These are phyloP conservation scores for Pseudanteris insignis DNA, from an alignment of 2,888 invertebrate genomes.

Conservation along the genomic window DNA sequence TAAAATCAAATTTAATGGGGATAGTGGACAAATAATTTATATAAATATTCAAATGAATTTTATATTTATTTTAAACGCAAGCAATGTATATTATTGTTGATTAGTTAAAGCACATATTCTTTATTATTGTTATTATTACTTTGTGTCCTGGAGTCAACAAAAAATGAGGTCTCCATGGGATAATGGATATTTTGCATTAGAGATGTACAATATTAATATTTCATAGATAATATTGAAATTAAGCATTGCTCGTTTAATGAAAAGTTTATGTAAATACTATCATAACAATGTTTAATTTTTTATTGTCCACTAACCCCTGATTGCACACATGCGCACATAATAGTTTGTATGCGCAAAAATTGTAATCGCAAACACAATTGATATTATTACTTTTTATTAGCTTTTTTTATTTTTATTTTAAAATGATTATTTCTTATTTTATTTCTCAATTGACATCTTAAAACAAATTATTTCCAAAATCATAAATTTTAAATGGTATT, in stretches of 20 bases:
- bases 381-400: too few species aligned
- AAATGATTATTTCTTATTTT: too few species aligned
- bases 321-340: neutral
- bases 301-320: slow-evolving; percentile 14
- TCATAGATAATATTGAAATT: slow-evolving; percentile 3
- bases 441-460: too few species aligned
- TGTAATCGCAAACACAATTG: too few species aligned
- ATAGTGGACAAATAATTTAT: slow-evolving; percentile 2
- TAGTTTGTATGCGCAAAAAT: too few species aligned
- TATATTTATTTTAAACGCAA: slow-evolving; percentile 2
- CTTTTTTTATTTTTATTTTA: too few species aligned
- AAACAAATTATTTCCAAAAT: too few species aligned
- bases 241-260: neutral
- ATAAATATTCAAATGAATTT: neutral
- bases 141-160: too few species aligned
- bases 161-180: too few species aligned
- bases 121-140: neutral
- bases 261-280: slow-evolving; percentile 13
- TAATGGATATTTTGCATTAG: too few species aligned
- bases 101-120: neutral
- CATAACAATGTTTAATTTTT: slow-evolving; percentile 2
- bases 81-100: slow-evolving; percentile 9
- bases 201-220: slow-evolving; percentile 1
- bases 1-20: too few species aligned
- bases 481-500: too few species aligned